Evolutionary conservation across 2,797 vertebrate species (phyloP).

Genomic region (Mastacembelus armatus): DNA sequence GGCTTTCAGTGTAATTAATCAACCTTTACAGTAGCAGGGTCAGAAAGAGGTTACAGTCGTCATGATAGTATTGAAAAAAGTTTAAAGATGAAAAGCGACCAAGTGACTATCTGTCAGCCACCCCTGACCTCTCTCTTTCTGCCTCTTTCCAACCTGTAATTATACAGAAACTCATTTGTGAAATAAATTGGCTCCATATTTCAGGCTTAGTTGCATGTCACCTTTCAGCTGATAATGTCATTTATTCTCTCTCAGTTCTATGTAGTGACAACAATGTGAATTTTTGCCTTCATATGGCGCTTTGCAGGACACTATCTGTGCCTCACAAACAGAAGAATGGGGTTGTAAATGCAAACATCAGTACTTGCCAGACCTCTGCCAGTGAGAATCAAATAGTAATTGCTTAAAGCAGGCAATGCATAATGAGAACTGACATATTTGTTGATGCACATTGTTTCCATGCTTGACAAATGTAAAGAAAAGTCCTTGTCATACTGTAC

Average conservation of each 20-base stretch:
- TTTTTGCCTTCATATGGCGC: conserved; percentile 8
- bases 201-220: conserved; percentile 5
- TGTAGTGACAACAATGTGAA: not conserved
- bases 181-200: conserved; percentile 49
- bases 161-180: conserved; percentile 50
- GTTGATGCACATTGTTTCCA: conserved; percentile 36
- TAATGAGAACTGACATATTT: conserved; percentile 48
- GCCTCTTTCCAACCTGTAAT: conserved; percentile 47
- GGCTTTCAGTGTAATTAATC: conserved; percentile 59
- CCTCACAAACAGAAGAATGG: conserved; percentile 3
- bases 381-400: conserved; percentile 14
- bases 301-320: conserved; percentile 20
- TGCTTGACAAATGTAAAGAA: conserved; percentile 49
- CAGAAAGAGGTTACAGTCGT: conserved; percentile 36
- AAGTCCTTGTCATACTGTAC: conserved; percentile 64
- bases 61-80: conserved; percentile 34
- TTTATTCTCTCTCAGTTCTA: conserved; percentile 25
- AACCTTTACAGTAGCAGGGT: conserved; percentile 50
- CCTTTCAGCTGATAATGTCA: conserved; percentile 36
- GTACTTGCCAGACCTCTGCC: conserved; percentile 17
- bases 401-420: conserved; percentile 23
- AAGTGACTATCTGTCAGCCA: conserved; percentile 34
- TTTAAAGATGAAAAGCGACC: conserved; percentile 50
- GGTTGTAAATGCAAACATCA: conserved; percentile 36
- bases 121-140: conserved; percentile 27